Evolutionary conservation across 2,113 vertebrate genomes (phyloP).

Genomic region (Hydrochoerus hydrochaeris): DNA sequence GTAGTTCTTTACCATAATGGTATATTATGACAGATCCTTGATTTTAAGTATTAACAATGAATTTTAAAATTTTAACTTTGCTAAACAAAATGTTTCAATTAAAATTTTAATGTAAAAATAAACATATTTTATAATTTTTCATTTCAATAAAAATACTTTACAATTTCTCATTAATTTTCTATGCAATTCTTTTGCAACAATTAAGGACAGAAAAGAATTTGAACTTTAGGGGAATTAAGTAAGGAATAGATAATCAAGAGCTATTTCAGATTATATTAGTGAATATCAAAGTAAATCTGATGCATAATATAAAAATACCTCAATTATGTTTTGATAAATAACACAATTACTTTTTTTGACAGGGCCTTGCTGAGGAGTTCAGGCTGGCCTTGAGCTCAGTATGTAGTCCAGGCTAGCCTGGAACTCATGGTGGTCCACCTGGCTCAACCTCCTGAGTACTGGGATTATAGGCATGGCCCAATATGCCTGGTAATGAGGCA

Average conservation of each 20-base stretch:
- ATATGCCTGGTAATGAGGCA: background rate
- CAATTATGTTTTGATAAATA: background rate
- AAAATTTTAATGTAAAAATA: constrained; percentile 8
- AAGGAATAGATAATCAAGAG: background rate
- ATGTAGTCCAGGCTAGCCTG: no score
- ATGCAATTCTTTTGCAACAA: background rate
- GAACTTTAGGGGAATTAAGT: background rate
- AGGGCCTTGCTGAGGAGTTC: no score
- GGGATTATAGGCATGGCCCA: no score
- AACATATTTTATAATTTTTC: constrained; percentile 33
- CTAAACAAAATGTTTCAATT: constrained; percentile 18
- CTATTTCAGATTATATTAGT: background rate
- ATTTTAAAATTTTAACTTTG: constrained; percentile 38
- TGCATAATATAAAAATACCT: background rate
- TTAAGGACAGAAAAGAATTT: constrained; percentile 37
- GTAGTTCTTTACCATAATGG: background rate
- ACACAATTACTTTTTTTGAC: no score
- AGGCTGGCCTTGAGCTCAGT: no score
- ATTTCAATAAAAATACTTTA: constrained; percentile 36
- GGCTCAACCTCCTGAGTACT: no score
- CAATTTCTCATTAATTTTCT: background rate
- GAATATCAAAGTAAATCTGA: background rate
- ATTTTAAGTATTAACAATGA: constrained; percentile 27
- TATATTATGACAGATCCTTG: background rate
- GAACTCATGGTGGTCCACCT: no score